Evolutionary conservation across 2,113 vertebrate genomes (phyloP).

Genomic region (Rostratula benghalensis): DNA sequence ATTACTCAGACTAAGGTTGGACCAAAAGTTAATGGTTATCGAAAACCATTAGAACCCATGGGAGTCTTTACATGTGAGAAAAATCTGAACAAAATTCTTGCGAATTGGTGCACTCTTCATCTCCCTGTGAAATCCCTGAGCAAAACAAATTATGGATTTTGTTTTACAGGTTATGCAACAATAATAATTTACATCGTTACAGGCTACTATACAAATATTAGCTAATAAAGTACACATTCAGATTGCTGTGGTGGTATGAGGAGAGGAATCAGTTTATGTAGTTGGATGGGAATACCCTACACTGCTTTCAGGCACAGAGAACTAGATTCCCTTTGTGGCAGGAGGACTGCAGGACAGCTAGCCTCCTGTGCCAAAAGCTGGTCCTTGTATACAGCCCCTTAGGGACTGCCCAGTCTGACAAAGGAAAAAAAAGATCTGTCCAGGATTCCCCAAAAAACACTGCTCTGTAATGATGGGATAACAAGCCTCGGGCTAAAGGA

Average conservation of each 20-base stretch:
- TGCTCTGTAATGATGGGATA: not conserved
- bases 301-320: not conserved
- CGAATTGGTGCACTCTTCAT: not conserved
- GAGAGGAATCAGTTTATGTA: not conserved
- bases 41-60: not conserved
- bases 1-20: not conserved
- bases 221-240: not conserved
- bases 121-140: not conserved
- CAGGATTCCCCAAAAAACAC: not conserved
- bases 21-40: not conserved
- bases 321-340: not conserved
- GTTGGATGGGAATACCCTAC: not conserved
- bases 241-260: not conserved
- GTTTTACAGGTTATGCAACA: not conserved
- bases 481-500: not conserved
- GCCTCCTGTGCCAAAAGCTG: not conserved
- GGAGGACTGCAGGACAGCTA: not conserved
- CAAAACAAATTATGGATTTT: not conserved
- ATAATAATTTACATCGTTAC: not conserved
- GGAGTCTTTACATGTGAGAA: not conserved
- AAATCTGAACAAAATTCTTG: not conserved
- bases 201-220: not conserved
- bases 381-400: not conserved
- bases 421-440: not conserved
- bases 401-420: not conserved